phyloP scores from a whole-genome alignment of 2,113 vertebrate genomes.

The Sinosuthora webbiana region DNA sequence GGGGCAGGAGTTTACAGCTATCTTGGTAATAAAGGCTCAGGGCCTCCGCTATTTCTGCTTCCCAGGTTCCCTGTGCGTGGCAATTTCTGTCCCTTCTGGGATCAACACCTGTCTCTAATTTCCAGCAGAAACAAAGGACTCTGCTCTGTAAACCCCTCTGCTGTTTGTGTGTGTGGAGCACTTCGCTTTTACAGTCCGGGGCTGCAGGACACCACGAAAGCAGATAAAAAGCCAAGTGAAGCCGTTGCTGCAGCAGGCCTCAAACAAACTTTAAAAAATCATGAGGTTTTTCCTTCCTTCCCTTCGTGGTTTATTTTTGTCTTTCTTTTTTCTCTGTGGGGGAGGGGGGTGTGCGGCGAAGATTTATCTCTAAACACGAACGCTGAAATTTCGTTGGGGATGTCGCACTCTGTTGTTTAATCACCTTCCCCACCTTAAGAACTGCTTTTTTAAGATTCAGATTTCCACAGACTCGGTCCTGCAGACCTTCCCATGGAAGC shows the following conservation, averaged over 20 bases:
- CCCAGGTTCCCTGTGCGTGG: neutral
- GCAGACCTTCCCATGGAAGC: neutral
- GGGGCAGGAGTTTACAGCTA: neutral
- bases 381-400: neutral
- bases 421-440: neutral
- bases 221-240: slow-evolving; percentile 12
- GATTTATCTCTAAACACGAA: neutral
- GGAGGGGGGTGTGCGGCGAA: neutral
- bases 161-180: neutral
- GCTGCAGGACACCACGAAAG: neutral
- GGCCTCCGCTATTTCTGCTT: neutral
- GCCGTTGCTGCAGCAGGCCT: neutral
- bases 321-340: neutral
- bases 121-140: neutral
- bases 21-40: neutral
- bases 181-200: neutral
- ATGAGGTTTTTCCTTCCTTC: slow-evolving; percentile 58
- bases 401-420: neutral
- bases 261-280: neutral
- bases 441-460: neutral
- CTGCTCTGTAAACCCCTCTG: neutral
- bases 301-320: slow-evolving; percentile 45
- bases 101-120: neutral
- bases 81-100: neutral
- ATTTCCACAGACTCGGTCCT: neutral